Evolutionary conservation across 2,888 invertebrate species (phyloP).

Genomic region (Lumbricus terrestris): DNA sequence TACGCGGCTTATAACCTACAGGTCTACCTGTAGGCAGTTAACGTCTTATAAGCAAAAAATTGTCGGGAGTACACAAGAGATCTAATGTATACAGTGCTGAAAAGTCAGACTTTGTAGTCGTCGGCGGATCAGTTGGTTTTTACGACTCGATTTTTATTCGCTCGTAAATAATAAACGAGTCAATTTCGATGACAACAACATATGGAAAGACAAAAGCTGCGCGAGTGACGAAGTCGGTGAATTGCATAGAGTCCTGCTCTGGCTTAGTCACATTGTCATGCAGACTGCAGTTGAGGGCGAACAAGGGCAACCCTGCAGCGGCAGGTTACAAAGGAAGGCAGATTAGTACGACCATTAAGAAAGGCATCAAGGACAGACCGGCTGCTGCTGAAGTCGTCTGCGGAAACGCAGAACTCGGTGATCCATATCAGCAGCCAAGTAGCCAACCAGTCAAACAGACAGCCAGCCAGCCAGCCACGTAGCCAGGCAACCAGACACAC

Average conservation of each 20-base stretch:
- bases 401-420: background rate
- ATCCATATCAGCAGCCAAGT: too few species aligned
- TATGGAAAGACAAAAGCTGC: background rate
- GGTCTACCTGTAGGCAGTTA: background rate
- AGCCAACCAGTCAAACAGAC: too few species aligned
- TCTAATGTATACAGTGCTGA: background rate
- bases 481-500: too few species aligned
- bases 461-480: too few species aligned
- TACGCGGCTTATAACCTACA: background rate
- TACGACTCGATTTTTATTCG: too few species aligned
- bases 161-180: background rate
- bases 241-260: background rate
- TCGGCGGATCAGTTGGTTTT: background rate
- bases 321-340: background rate
- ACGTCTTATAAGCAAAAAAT: background rate
- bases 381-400: too few species aligned
- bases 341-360: background rate
- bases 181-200: background rate
- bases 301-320: background rate
- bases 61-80: background rate
- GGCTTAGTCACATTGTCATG: background rate
- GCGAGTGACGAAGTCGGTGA: too few species aligned
- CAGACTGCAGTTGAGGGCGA: background rate
- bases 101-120: background rate
- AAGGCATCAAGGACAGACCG: background rate